Conservation (phyloP, 2,888 invertebrate genomes). For the Drepanosiphum platanoidis region DNA sequence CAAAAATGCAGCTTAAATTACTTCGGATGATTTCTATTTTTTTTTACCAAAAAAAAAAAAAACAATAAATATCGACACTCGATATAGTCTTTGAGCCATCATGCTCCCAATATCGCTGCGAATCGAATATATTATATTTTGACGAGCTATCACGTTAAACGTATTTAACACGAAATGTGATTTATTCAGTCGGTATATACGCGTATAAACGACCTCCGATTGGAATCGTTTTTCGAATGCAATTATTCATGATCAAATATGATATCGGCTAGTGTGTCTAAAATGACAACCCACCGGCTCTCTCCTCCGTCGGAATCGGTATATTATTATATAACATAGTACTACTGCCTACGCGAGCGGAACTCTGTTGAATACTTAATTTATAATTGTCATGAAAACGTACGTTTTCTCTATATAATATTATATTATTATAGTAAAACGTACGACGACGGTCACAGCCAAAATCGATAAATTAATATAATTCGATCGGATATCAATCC, state of each 20-base stretch:
- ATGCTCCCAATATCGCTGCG: not conserved
- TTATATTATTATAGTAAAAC: too few relatives aligned
- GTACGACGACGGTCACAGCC: too few relatives aligned
- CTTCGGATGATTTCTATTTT: too few relatives aligned
- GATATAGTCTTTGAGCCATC: too few relatives aligned
- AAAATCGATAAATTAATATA: too few relatives aligned
- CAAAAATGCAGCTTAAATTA: too few relatives aligned
- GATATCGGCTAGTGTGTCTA: not conserved
- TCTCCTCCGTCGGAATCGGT: not conserved
- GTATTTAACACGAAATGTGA: slow-evolving; percentile 9
- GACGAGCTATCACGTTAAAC: not conserved
- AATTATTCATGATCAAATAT: slow-evolving; percentile 19
- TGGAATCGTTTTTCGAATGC: slow-evolving; percentile 16
- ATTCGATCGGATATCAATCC: too few relatives aligned
- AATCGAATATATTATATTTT: not conserved
- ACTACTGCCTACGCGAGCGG: not conserved
- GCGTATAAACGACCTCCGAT: not conserved
- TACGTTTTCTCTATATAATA: too few relatives aligned
- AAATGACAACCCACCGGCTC: not conserved
- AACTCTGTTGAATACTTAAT: not conserved
- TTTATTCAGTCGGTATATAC: slow-evolving; percentile 20
- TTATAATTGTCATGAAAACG: not conserved
- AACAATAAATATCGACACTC: too few relatives aligned
- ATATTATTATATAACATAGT: not conserved
- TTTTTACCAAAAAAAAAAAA: too few relatives aligned